Conservation (phyloP, 2,888 invertebrate genomes). For the Philopedon plagiatum region DNA sequence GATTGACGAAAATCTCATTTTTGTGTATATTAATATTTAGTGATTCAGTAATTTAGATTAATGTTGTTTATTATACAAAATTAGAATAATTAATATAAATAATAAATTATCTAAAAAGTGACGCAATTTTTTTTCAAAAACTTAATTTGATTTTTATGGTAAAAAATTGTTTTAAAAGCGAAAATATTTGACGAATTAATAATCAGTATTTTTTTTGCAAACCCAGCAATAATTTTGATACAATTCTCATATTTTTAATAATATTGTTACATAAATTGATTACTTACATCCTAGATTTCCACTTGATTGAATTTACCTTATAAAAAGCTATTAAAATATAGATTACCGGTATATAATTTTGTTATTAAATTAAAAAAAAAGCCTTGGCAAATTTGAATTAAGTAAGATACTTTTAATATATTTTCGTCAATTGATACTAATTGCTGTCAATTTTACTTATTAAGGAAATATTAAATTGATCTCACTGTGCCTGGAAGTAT, state of each 20-base stretch:
- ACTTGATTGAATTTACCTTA: neutral
- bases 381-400: neutral
- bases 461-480: slow-evolving; percentile 8
- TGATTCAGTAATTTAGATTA: too few species aligned
- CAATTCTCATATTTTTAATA: neutral
- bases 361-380: neutral
- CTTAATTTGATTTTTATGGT: neutral
- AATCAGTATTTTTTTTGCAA: neutral
- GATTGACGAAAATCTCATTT: neutral
- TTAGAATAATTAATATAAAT: too few species aligned
- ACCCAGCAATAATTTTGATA: neutral
- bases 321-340: neutral
- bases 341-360: too few species aligned
- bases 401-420: neutral
- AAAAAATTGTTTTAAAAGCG: neutral
- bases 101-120: too few species aligned
- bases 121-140: neutral
- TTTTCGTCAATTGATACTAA: slow-evolving; percentile 31
- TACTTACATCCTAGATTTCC: neutral
- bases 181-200: neutral
- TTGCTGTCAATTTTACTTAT: slow-evolving; percentile 38
- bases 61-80: too few species aligned
- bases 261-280: neutral
- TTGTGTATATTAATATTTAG: neutral
- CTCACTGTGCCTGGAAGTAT: slow-evolving; percentile 23